These are phyloP conservation scores for Polyergus mexicanus DNA, from an alignment of 1,140 invertebrate species.

Conservation along the genomic window DNA sequence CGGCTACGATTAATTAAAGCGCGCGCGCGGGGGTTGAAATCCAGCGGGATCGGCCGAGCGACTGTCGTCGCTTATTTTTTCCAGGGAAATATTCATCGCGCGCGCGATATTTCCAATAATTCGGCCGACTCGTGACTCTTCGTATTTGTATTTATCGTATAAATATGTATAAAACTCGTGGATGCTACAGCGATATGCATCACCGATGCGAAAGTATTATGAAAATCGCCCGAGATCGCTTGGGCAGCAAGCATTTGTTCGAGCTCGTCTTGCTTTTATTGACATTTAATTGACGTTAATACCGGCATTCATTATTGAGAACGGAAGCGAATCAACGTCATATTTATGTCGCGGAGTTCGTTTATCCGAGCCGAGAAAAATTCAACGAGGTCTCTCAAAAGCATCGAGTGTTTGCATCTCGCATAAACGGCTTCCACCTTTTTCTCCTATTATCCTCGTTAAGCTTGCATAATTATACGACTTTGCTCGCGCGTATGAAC, in stretches of 20 bases:
- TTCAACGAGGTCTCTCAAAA: constrained; percentile 36
- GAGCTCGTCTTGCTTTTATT: constrained; percentile 1
- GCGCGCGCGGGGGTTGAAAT: constrained; percentile 58
- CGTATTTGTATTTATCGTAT: constrained; percentile 47
- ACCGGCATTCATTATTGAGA: neutral
- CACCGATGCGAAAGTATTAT: neutral
- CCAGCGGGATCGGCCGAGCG: constrained; percentile 53
- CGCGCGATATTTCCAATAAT: constrained; percentile 57
- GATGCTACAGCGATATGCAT: constrained; percentile 18
- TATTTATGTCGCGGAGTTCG: neutral
- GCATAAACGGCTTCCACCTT: neutral
- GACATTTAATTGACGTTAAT: constrained; percentile 8
- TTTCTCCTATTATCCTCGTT: constrained; percentile 49
- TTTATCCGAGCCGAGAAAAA: neutral
- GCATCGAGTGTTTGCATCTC: constrained; percentile 21
- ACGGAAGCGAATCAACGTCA: constrained; percentile 1
- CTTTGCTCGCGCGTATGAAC: constrained; percentile 32
- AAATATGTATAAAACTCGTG: constrained; percentile 49
- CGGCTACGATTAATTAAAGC: constrained; percentile 72
- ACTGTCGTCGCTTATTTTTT: constrained; percentile 33
- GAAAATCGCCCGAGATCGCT: constrained; percentile 13
- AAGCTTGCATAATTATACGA: constrained; percentile 62
- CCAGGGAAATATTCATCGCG: constrained; percentile 52
- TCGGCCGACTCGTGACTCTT: constrained; percentile 28
- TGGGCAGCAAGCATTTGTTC: neutral